Evolutionary conservation across 2,797 vertebrate species (phyloP).

Genomic region (Pteropus rufus): DNA sequence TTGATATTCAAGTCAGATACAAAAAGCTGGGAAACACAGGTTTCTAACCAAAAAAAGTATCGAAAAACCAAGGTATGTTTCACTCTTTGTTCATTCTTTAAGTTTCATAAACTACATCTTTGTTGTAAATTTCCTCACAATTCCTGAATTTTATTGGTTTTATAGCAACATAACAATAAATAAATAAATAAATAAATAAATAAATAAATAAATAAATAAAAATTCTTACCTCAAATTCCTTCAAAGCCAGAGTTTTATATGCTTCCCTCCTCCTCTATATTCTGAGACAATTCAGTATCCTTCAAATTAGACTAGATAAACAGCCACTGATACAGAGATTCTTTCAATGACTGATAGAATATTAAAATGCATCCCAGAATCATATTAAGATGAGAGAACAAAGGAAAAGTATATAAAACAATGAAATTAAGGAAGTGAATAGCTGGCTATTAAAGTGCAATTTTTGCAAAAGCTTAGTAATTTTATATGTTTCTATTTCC

Average conservation of each 20-base stretch:
- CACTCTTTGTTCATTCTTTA: background rate
- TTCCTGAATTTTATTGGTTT: constrained; percentile 21
- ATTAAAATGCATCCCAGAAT: background rate
- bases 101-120: background rate
- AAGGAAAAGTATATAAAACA: background rate
- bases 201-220: background rate
- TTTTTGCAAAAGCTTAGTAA: background rate
- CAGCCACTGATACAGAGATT: background rate
- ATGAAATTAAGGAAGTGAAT: background rate
- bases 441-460: background rate
- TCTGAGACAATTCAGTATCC: background rate
- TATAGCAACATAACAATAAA: background rate
- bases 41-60: background rate
- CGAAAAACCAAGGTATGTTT: background rate
- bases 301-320: constrained; percentile 27
- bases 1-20: constrained; percentile 29
- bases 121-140: background rate
- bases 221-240: background rate
- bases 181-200: background rate
- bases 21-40: background rate
- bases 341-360: background rate
- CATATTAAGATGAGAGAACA: background rate
- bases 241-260: background rate
- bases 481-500: constrained; percentile 16
- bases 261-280: background rate